Evolutionary conservation across 1,140 invertebrate species (phyloP).

Genomic region (Drosophila rufa): DNA sequence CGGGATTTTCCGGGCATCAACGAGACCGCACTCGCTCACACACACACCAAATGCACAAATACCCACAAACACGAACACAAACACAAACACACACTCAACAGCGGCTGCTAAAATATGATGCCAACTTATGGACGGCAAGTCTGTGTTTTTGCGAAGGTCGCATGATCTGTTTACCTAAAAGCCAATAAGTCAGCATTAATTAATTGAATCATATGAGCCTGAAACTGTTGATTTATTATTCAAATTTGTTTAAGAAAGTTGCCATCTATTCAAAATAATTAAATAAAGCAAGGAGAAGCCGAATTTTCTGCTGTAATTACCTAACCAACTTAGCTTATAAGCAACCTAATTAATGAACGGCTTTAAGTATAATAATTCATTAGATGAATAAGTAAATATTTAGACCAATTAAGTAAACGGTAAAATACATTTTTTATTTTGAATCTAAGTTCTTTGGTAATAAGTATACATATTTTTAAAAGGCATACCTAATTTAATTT

Average conservation of each 20-base stretch:
- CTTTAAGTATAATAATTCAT: too few species aligned
- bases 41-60: constrained; percentile 19
- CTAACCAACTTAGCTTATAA: too few species aligned
- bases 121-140: constrained; percentile 48
- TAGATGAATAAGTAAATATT: too few species aligned
- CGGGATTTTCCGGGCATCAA: constrained; percentile 75
- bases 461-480: too few species aligned
- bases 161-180: constrained; percentile 29
- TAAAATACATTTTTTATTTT: too few species aligned
- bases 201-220: background rate
- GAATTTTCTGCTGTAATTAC: too few species aligned
- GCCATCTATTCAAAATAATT: too few species aligned
- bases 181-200: background rate
- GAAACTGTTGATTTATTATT: background rate
- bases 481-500: too few species aligned
- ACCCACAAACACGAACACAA: constrained; percentile 13
- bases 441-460: too few species aligned
- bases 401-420: too few species aligned
- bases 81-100: constrained; percentile 1
- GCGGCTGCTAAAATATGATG: constrained; percentile 48
- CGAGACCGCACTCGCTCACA: constrained; percentile 44
- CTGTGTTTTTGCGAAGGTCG: constrained; percentile 33
- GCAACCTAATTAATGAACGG: too few species aligned
- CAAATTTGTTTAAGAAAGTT: background rate
- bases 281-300: too few species aligned